Evolutionary conservation across 2,888 invertebrate species (phyloP).

Genomic region (Scaeva pyrastri): DNA sequence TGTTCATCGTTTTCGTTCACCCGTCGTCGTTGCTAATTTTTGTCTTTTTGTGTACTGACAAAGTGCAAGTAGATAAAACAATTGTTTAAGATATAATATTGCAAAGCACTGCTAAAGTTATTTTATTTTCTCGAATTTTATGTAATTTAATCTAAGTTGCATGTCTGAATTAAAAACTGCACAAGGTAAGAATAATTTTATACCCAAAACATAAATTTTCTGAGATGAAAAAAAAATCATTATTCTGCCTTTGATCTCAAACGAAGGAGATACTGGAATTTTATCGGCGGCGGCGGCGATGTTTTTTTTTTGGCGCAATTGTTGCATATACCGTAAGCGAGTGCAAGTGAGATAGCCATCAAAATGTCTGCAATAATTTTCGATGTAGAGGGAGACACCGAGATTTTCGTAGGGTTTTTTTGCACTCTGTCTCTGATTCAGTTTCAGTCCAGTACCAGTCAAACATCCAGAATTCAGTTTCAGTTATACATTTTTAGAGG

Average conservation of each 20-base stretch:
- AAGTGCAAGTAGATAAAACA: constrained; percentile 13
- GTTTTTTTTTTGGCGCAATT: constrained; percentile 75
- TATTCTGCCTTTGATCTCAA: constrained; percentile 18
- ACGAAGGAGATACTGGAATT: constrained; percentile 57
- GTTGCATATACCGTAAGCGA: constrained; percentile 68
- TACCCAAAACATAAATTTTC: constrained; percentile 20
- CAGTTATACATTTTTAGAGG: constrained; percentile 52
- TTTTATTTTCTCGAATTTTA: neutral
- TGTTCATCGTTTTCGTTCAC: too few species aligned
- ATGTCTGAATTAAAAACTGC: neutral
- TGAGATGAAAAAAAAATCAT: constrained; percentile 21
- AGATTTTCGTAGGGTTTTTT: constrained; percentile 40
- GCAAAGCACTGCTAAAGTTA: neutral
- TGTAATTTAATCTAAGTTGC: neutral
- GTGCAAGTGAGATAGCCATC: constrained; percentile 57
- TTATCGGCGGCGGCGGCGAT: constrained; percentile 45
- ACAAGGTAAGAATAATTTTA: constrained; percentile 11
- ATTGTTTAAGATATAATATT: neutral
- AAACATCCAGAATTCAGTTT: constrained; percentile 10
- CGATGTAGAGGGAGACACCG: constrained; percentile 50
- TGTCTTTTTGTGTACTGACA: neutral
- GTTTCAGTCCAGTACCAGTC: neutral
- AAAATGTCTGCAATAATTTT: constrained; percentile 54
- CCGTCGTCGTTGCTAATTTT: constrained; percentile 25
- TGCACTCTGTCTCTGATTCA: constrained; percentile 14